Evolutionary conservation across 2,113 vertebrate species (phyloP).

Genomic region (Pomatostomus ruficeps): DNA sequence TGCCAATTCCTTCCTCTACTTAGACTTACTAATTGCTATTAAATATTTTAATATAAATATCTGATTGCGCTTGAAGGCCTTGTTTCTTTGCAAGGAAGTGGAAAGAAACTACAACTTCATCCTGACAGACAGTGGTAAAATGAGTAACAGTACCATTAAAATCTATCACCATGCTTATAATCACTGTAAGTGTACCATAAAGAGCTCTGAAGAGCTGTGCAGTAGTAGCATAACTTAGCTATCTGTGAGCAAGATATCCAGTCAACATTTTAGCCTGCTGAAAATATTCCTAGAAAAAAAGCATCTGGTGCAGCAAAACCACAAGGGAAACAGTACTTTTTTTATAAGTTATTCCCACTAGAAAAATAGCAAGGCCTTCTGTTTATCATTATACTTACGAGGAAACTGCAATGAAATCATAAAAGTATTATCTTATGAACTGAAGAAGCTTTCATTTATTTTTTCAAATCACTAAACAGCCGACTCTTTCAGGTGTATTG

Average conservation of each 20-base stretch:
- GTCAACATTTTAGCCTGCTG: slow-evolving; percentile 18
- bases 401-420: slow-evolving; percentile 63
- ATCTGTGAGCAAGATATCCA: not conserved
- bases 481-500: slow-evolving; percentile 23
- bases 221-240: not conserved
- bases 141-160: not conserved
- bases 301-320: slow-evolving; percentile 38
- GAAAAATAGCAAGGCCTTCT: slow-evolving; percentile 54
- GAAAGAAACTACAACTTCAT: not conserved
- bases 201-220: not conserved
- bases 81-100: not conserved
- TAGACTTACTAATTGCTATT: not conserved
- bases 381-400: slow-evolving; percentile 72
- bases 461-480: slow-evolving; percentile 8
- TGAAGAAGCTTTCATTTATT: slow-evolving; percentile 31
- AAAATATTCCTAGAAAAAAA: not conserved
- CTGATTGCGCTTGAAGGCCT: not conserved
- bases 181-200: not conserved
- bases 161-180: not conserved
- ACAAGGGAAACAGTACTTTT: slow-evolving; percentile 61
- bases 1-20: not conserved
- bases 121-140: not conserved
- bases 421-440: slow-evolving; percentile 60
- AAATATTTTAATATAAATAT: not conserved
- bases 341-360: not conserved